Conservation (phyloP, 1,140 invertebrate genomes). For the Drosophila sp. region DNA sequence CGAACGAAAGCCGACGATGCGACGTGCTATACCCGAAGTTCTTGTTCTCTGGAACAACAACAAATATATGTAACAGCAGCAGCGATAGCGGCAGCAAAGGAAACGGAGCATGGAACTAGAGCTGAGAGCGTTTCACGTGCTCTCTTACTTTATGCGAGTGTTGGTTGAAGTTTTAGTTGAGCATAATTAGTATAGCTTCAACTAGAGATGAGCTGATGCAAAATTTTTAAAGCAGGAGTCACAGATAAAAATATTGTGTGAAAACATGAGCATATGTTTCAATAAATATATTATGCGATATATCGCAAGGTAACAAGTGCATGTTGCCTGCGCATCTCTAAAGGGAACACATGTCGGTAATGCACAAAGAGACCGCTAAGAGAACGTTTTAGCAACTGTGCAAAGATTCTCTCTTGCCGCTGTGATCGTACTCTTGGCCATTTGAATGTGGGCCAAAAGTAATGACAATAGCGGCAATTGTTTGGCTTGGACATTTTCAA, state of each 20-base stretch:
- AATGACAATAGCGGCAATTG: constrained; percentile 78
- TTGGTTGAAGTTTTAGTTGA: background rate
- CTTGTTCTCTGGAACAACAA: constrained; percentile 46
- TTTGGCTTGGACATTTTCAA: constrained; percentile 57
- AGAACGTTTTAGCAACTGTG: constrained; percentile 25
- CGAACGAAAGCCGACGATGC: constrained; percentile 46
- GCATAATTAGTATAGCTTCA: constrained; percentile 13
- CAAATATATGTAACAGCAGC: constrained; percentile 16
- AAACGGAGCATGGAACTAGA: constrained; percentile 55
- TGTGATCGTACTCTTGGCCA: constrained; percentile 28
- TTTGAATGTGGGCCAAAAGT: constrained; percentile 80
- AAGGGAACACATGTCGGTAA: constrained; percentile 25
- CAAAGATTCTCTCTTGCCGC: constrained; percentile 33
- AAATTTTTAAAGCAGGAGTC: background rate
- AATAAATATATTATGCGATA: background rate
- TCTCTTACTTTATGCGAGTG: constrained; percentile 7
- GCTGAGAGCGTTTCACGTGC: constrained; percentile 41
- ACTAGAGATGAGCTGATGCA: background rate
- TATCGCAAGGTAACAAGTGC: constrained; percentile 9
- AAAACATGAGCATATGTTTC: background rate
- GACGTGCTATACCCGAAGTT: constrained; percentile 49
- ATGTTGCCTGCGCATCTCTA: constrained; percentile 24
- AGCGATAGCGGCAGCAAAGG: constrained; percentile 40
- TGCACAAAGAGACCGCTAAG: constrained; percentile 15
- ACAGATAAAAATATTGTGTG: background rate